phyloP scores from a whole-genome alignment of 1,140 invertebrate species.

The Lepidurus apus region DNA sequence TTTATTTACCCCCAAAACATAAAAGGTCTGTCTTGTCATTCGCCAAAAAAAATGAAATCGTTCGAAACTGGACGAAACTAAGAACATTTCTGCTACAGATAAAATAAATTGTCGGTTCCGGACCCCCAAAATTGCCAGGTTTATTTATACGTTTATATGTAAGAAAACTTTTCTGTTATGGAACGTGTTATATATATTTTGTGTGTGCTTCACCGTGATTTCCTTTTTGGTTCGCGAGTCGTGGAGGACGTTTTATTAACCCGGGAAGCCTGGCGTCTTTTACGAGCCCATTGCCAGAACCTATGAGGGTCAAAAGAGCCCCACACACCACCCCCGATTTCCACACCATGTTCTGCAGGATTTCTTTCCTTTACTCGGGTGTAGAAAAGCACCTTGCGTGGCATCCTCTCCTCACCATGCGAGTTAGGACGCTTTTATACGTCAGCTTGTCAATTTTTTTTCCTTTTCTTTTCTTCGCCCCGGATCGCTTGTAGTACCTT shows the following conservation, averaged over 20 bases:
- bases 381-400: neutral
- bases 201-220: neutral
- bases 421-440: neutral
- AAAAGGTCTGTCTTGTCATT: neutral
- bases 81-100: too few species aligned
- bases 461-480: neutral
- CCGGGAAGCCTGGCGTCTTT: neutral
- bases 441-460: slow-evolving; percentile 8
- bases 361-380: neutral
- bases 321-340: neutral
- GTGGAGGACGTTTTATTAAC: neutral
- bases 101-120: too few species aligned
- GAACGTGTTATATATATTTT: neutral
- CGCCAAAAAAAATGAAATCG: neutral
- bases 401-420: neutral
- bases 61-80: too few species aligned
- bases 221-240: neutral
- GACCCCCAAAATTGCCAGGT: too few species aligned
- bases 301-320: neutral
- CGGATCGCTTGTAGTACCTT: neutral
- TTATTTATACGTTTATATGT: too few species aligned
- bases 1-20: neutral
- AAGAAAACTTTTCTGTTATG: neutral
- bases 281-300: slow-evolving; percentile 1
- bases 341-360: neutral